These are phyloP conservation scores for Cephalopholis sonnerati DNA, from an alignment of 2,113 vertebrate species.

Conservation along the genomic window DNA sequence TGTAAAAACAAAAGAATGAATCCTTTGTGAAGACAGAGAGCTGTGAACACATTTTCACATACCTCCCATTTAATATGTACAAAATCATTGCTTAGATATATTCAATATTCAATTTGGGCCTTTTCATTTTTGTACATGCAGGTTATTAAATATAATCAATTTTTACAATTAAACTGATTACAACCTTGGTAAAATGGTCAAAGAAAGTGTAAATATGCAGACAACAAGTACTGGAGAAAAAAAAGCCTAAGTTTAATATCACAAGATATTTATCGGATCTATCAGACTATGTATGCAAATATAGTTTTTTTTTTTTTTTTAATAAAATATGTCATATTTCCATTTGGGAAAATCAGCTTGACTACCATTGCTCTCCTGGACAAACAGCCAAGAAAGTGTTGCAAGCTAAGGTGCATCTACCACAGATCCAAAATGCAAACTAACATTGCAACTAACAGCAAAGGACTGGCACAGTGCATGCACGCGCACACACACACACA, in stretches of 20 bases:
- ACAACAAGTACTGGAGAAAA: slow-evolving; percentile 30
- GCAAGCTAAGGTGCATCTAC: slow-evolving; percentile 76
- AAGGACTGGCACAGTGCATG: slow-evolving; percentile 43
- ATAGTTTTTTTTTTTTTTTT: slow-evolving; percentile 39
- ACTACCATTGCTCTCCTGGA: slow-evolving; percentile 39
- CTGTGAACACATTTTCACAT: slow-evolving; percentile 11
- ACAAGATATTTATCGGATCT: slow-evolving; percentile 45
- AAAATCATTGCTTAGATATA: background rate
- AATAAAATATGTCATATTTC: slow-evolving; percentile 68
- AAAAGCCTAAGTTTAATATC: slow-evolving; percentile 35
- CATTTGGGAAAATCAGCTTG: slow-evolving; percentile 50
- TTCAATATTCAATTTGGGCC: background rate
- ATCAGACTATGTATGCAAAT: slow-evolving; percentile 56
- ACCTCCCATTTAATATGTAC: background rate
- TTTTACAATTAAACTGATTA: background rate
- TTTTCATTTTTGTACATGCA: slow-evolving; percentile 35
- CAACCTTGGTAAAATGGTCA: background rate
- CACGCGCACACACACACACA: background rate
- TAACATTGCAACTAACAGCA: slow-evolving; percentile 66
- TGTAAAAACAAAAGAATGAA: background rate
- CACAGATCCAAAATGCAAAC: slow-evolving; percentile 81
- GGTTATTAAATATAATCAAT: background rate
- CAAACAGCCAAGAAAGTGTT: slow-evolving; percentile 59
- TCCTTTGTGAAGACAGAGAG: slow-evolving; percentile 29
- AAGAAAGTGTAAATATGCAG: slow-evolving; percentile 7